These are phyloP conservation scores for Uropetala carovei DNA, from an alignment of 2,888 invertebrate species.

Conservation along the genomic window DNA sequence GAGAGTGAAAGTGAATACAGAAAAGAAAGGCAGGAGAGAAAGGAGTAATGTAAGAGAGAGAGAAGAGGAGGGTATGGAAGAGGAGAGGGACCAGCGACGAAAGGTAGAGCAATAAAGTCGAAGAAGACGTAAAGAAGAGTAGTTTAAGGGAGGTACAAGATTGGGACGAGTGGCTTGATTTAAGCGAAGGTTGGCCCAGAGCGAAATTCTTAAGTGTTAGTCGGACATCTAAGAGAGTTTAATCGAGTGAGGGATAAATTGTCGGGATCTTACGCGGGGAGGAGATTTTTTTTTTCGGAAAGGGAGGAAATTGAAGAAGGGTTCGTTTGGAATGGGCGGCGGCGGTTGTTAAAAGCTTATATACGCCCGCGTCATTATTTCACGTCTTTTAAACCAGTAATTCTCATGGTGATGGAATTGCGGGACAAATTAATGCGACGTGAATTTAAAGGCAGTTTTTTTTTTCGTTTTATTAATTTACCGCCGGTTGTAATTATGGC, in stretches of 20 bases:
- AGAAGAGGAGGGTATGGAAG: neutral
- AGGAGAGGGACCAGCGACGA: neutral
- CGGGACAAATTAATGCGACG: neutral
- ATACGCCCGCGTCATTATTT: neutral
- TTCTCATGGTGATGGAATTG: neutral
- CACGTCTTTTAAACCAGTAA: neutral
- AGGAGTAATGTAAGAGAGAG: neutral
- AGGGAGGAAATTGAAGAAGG: neutral
- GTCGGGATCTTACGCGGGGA: neutral
- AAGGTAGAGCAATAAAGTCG: neutral
- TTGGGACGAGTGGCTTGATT: constrained; percentile 10
- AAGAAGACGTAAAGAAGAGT: neutral
- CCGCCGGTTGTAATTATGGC: too few species aligned
- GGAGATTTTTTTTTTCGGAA: neutral
- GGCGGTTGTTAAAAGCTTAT: neutral
- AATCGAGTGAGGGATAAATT: neutral
- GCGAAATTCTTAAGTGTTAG: constrained; percentile 48
- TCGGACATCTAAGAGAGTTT: constrained; percentile 25
- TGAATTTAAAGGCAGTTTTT: neutral
- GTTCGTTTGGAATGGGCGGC: neutral
- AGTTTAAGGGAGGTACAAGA: constrained; percentile 15
- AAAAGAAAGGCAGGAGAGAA: neutral
- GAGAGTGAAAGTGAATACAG: neutral
- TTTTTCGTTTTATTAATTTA: neutral
- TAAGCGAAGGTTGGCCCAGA: neutral